These are phyloP conservation scores for Sceloporus tristichus DNA, from an alignment of 2,113 vertebrate genomes.

Conservation along the genomic window DNA sequence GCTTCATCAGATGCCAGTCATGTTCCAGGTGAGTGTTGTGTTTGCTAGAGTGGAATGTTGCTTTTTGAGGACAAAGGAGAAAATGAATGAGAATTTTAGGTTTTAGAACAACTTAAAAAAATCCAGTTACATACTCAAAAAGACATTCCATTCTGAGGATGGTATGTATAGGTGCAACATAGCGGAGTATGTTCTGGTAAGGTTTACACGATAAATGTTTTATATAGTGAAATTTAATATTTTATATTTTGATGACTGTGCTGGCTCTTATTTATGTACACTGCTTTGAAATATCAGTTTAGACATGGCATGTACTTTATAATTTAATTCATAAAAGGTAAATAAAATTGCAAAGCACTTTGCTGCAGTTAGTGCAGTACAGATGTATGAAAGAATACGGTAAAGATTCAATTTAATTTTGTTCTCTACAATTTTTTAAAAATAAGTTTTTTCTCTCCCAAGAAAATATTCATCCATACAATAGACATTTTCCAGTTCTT, in stretches of 20 bases:
- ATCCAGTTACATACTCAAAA: background rate
- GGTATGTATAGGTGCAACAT: conserved; percentile 2
- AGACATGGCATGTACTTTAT: background rate
- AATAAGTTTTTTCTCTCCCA: conserved; percentile 2
- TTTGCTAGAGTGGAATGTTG: conserved; percentile 59
- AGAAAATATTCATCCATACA: conserved; percentile 50
- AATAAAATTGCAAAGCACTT: background rate
- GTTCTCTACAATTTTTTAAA: background rate
- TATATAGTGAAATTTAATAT: background rate
- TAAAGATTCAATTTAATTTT: background rate
- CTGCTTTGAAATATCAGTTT: background rate
- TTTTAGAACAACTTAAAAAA: background rate
- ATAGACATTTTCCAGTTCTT: background rate
- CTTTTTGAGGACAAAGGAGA: conserved; percentile 16
- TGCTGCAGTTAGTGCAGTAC: background rate
- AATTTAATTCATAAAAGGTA: background rate
- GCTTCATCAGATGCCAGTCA: conserved; percentile 89
- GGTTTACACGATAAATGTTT: background rate
- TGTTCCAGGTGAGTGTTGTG: conserved; percentile 92
- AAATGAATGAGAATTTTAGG: conserved; percentile 16
- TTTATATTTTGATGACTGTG: background rate
- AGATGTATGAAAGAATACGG: background rate
- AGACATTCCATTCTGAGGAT: conserved; percentile 15
- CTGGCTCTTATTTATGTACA: background rate
- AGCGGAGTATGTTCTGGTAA: background rate